Evolutionary conservation across 1,140 invertebrate genomes (phyloP), one percentile per base, ranked within the genome.

Genomic region (Pogonus chalceus): DNA sequence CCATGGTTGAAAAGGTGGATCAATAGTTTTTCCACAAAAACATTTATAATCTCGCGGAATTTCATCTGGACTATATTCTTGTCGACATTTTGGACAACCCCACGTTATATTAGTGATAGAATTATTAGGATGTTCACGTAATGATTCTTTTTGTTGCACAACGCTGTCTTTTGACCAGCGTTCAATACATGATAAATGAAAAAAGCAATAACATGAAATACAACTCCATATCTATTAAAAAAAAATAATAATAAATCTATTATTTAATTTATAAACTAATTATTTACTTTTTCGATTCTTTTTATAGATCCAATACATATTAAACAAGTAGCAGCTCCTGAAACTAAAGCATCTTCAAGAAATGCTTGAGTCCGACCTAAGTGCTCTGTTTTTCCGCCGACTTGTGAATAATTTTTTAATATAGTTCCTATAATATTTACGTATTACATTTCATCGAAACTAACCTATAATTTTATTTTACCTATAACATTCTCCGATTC

Each of bases 251-350:
- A 20, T 12, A 23, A 14, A 47, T 49, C 9, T 2, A n/a, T 12
- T 18, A 10, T 43, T 18, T 4, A 43, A 43, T 43, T 43, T 4
- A 43, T 43, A 18, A 7, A n/a, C 3, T 18, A 18, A 20, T 31
- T 55, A 62, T 60, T 26, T 70, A 92, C 88, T 20, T 85, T 68
- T 64, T 96, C 87, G 51, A 72, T 76, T 62, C 87, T 81, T 67
- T 89, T 92, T 0, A 96, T 81, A 58, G 85, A 83, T 47, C 85
- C 89, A 69, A 96, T 95, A 62, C 93, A 97, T 63, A 97, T 89
- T 2, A 96, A 76, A 68, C 93, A 96, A 31, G 88, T 86, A 2
- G 84, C 82, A 23, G 87, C 79, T 2, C 88, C 85, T 37, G 85
- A 83, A 64, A 84, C 81, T 57, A 91, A 79, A 0, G 80, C 74